A percentile compares a stretch with the other conserved stretches of the same genome.
phyloP scores from a whole-genome alignment of 2,797 vertebrate genomes.

The Clarias fuscus region DNA sequence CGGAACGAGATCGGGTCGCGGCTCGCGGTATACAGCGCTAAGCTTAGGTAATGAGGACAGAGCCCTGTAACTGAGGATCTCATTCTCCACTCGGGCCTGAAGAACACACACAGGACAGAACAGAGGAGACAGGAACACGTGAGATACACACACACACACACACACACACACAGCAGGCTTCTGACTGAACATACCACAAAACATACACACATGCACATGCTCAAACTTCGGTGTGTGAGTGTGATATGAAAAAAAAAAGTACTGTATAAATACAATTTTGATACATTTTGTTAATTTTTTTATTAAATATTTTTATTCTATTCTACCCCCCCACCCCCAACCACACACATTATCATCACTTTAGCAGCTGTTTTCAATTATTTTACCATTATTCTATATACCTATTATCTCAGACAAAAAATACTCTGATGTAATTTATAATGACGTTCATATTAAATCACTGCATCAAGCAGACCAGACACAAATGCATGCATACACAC shows the following conservation, averaged over 20 bases:
- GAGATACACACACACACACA: slow-evolving; percentile 4
- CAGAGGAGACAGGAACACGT: slow-evolving; percentile 44
- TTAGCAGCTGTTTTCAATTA: not conserved
- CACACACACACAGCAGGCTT: slow-evolving; percentile 18
- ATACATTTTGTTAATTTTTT: not conserved
- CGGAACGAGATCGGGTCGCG: slow-evolving; percentile 91
- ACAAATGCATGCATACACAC: not conserved
- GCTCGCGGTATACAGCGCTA: slow-evolving; percentile 89
- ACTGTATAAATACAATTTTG: not conserved
- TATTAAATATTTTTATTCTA: not conserved
- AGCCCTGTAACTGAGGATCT: slow-evolving; percentile 90
- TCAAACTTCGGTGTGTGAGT: not conserved
- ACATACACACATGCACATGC: not conserved
- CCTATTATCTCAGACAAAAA: not conserved
- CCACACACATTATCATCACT: not conserved
- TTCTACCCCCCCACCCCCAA: too few relatives aligned
- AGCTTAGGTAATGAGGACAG: slow-evolving; percentile 90
- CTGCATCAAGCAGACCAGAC: not conserved
- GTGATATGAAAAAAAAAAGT: not conserved
- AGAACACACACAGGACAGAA: slow-evolving; percentile 50
- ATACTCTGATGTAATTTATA: not conserved
- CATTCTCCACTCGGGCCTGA: slow-evolving; percentile 90
- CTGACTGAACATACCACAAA: slow-evolving; percentile 1
- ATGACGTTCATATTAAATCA: not conserved
- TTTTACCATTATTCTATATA: not conserved